Percentiles rank a stretch among this genome's conserved stretches.
phyloP scores from a whole-genome alignment of 2,797 vertebrate species.

The Atherinosoma microstoma region DNA sequence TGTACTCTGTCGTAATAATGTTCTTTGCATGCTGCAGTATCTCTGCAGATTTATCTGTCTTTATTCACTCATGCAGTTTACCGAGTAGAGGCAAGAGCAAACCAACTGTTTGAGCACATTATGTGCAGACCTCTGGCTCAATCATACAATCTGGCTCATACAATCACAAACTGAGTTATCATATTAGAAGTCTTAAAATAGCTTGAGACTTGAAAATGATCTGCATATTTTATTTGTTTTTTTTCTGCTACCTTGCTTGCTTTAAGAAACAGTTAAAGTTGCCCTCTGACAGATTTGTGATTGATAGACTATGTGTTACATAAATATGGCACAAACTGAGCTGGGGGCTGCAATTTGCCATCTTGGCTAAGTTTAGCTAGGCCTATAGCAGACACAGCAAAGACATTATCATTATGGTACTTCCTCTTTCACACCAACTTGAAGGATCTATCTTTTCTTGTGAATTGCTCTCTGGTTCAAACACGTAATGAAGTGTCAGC shows the following conservation, averaged over 20 bases:
- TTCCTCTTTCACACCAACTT: too few species aligned
- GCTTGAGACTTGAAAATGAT: background rate
- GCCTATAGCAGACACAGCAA: too few species aligned
- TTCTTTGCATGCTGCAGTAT: background rate
- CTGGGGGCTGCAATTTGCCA: too few species aligned
- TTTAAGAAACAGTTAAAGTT: constrained; percentile 3
- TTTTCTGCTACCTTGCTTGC: background rate
- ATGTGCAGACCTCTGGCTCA: too few species aligned
- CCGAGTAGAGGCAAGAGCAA: background rate
- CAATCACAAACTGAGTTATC: background rate
- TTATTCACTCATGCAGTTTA: background rate
- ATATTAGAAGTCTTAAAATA: background rate
- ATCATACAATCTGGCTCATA: too few species aligned
- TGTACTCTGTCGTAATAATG: background rate
- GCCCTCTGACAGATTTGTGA: too few species aligned
- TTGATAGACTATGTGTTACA: too few species aligned
- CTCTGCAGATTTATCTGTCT: background rate
- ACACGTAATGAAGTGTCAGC: too few species aligned
- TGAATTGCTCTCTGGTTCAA: background rate
- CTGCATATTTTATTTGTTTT: constrained; percentile 3
- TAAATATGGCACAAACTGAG: too few species aligned
- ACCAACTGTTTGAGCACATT: background rate
- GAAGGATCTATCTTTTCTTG: background rate
- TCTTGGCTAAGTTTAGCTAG: too few species aligned
- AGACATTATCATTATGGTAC: too few species aligned